Base-by-base conservation (phyloP, 2,113 vertebrate genomes). In the Heterochromis multidens region DNA sequence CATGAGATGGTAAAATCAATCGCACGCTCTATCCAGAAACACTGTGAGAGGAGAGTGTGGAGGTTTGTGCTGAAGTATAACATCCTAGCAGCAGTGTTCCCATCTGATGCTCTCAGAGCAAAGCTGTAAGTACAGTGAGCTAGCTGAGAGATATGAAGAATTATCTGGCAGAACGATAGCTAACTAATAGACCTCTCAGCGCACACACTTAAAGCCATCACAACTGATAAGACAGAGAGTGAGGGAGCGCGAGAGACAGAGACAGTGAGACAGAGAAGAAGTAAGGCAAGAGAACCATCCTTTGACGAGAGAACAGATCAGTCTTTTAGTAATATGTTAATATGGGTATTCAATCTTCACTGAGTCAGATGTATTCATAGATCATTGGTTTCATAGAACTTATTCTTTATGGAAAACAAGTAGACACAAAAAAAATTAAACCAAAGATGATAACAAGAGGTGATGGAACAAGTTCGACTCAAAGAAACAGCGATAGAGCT, bases 101-200 rank as follows among this genome's bases (percentile, higher is more conserved):
- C 74, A 85, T 81, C 89, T 91, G 59, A 37, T 52, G 82, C 78
- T 77, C 79, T 37, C 81, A 72, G 81, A 60, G 85, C 65, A 40
- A 89, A 79, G 87, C 82, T 78, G 59, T 79, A 83, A 87, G 88
- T 86, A 87, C 77, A 92, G 63, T 78, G 80, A 87, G 83, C 63
- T 72, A 79, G 83, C 89, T 37, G 83, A 74, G 85, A 81, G 88
- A 92, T 92, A 86, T 86, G 85, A 89, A 80, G 89, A 84, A 84
- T 86, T 90, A 94, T 89, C 89, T 87, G 91, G 93, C 85, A 81
- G 87, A 83, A 63, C 21, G 81, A 92, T 85, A 88, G 93, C 93
- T 88, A 94, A 92, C 92, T 94, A 93, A 93, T 83, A 93, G 90
- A 87, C 86, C 87, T 95, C 90, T 93, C 89, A 90, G 91, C 80